Base-by-base conservation (phyloP, 2,113 vertebrate genomes). In the Leptobrachium leishanense region DNA sequence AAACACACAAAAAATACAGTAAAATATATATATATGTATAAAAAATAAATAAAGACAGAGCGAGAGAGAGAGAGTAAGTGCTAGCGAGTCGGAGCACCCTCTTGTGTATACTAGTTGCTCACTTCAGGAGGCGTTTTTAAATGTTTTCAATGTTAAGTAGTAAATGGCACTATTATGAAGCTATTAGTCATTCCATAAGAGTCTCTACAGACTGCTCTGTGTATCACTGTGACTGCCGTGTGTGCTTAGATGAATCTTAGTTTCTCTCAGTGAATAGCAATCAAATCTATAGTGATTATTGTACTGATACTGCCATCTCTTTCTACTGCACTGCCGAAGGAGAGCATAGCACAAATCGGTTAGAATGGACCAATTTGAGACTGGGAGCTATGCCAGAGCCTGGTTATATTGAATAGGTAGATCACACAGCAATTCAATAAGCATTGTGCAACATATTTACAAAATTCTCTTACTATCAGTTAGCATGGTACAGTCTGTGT, bases 181-280 rank as follows among this genome's bases (percentile, higher is more conserved):
- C 96, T 97, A 95, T 92, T 95, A 89, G 97, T 98, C 97, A 96
- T 98, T 96, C 96, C 97, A 94, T 97, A 95, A 89, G 90, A 88
- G 95, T 98, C 94, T 94, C 88, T 86, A 90, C 93, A 90, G 95
- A 96, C 95, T 94, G 95, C 97, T 96, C 96, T 91, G 95, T 98
- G 97, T 98, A 95, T 96, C 98, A 98, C 97, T 99, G 98, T 99
- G 96, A 98, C 95, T 95, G 94, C 95, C 92, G 89, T 97, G 95
- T 93, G 96, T 97, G 95, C 94, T 94, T 98, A 97, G 96, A 81
- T 81, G 54, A 96, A 91, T 92, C 88, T 91, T 99, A 97, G 96
- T 96, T 31, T 91, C 94, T 94, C 94, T 97, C 94, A 93, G 92
- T 97, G 96, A 92, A 91, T 95, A 97, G 95, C 93, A 85, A 92